Evolutionary conservation across 2,797 vertebrate species (phyloP), one percentile per base, ranked within the genome.

Genomic region (Anabas testudineus): DNA sequence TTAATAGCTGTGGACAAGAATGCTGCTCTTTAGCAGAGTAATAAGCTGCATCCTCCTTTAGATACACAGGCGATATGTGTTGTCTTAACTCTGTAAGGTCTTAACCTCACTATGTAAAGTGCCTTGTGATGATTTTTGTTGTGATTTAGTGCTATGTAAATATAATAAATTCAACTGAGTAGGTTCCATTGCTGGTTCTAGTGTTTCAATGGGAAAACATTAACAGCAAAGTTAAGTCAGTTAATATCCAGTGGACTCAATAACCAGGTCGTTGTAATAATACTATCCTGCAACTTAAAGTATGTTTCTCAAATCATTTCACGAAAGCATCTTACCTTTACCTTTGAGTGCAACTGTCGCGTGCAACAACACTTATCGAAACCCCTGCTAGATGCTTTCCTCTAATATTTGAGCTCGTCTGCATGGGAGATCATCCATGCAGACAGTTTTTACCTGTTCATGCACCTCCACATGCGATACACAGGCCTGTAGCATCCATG

Each of bases 321-420:
- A 62, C 37, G 7, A 62, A 53, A 55, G 32, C 48, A 55, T 61
- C 51, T 42, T n/a, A 7, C 41, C 53, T 32, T 32, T 12, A 16
- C 13, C n/a, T 57, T 10, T 34, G 57, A 45, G 52, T 28, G 26
- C 19, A 48, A 43, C 45, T 30, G 28, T 28, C 94, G 94, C 1
- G 91, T 1, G 91, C 91, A 5, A 93, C 88, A 94, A 95, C n/a
- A 87, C 7, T 94, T 72, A 9, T 95, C 93, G n/a, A 62, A 93
- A 95, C 64, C 94, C 89, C 0, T 0, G 78, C 69, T 66, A 74
- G 72, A 32, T 61, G 26, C 7, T 3, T 28, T 28, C 32, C 2
- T 14, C 52, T 36, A 28, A 54, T 41, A 21, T 34, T 61, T 67
- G 39, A 62, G 39, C 46, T 65, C n/a, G 22, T 67, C 62, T 67